Evolutionary conservation across 2,113 vertebrate species (phyloP).

Genomic region (Phaethon lepturus): DNA sequence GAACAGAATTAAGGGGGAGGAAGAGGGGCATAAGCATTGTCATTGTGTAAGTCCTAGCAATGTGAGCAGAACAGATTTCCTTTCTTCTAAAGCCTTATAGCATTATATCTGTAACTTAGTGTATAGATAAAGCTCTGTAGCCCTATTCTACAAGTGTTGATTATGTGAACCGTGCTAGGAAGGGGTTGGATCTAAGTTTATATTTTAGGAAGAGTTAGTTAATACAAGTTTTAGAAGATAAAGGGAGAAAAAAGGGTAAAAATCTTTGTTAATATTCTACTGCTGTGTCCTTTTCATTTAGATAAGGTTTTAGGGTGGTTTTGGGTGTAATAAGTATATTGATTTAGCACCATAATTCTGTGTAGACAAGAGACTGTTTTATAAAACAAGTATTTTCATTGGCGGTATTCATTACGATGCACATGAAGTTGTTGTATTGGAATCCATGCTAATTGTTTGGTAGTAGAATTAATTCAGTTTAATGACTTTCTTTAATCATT

Average conservation of each 20-base stretch:
- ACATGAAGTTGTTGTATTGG: neutral
- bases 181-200: neutral
- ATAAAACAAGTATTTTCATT: neutral
- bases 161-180: neutral
- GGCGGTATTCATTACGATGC: neutral
- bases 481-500: conserved; percentile 47
- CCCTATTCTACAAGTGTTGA: neutral
- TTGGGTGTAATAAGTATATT: neutral
- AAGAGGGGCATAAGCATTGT: conserved; percentile 2
- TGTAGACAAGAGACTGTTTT: neutral
- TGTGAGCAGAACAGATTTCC: neutral
- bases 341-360: neutral
- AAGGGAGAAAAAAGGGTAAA: neutral
- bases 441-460: conserved; percentile 36
- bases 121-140: neutral
- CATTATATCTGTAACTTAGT: neutral
- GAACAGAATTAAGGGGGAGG: conserved; percentile 33
- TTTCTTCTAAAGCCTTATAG: neutral
- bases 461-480: conserved; percentile 26
- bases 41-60: conserved; percentile 39
- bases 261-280: neutral
- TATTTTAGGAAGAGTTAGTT: neutral
- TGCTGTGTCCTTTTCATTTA: neutral
- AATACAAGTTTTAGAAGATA: neutral
- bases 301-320: neutral